A percentile compares a stretch with the other conserved stretches of the same genome.
phyloP scores from a whole-genome alignment of 2,113 vertebrate species.

The Cephalopterus ornatus region DNA sequence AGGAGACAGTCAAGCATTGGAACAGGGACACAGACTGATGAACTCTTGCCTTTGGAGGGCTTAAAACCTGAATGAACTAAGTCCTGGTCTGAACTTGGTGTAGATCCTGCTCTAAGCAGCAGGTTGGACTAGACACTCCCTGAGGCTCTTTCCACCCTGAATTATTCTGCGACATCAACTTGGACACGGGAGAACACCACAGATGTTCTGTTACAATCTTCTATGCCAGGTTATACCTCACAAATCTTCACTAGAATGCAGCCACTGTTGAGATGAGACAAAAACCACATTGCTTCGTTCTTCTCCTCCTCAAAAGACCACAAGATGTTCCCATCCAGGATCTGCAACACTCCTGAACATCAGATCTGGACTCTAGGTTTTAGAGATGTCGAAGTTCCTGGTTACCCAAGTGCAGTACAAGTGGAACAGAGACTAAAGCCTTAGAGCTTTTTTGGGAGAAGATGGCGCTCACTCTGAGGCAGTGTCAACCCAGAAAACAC shows the following conservation, averaged over 20 bases:
- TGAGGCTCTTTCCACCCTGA: neutral
- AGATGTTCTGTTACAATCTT: neutral
- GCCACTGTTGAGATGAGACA: neutral
- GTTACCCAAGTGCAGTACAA: neutral
- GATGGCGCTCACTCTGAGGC: neutral
- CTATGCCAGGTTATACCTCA: neutral
- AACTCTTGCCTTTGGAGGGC: neutral
- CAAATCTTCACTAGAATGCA: neutral
- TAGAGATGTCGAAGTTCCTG: neutral
- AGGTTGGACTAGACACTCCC: neutral
- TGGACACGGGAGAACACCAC: neutral
- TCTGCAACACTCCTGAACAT: neutral
- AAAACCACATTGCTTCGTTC: neutral
- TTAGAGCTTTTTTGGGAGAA: neutral
- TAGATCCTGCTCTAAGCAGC: neutral
- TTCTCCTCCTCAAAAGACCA: neutral
- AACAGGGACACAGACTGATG: neutral
- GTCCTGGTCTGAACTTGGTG: neutral
- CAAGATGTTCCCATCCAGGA: neutral
- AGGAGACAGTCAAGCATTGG: neutral
- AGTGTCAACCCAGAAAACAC: neutral
- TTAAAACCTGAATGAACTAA: neutral
- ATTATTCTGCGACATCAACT: neutral
- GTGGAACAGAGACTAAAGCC: neutral
- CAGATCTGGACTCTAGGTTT: neutral